Evolutionary conservation across 2,797 vertebrate species (phyloP).

Genomic region (Kryptolebias ocellatus): DNA sequence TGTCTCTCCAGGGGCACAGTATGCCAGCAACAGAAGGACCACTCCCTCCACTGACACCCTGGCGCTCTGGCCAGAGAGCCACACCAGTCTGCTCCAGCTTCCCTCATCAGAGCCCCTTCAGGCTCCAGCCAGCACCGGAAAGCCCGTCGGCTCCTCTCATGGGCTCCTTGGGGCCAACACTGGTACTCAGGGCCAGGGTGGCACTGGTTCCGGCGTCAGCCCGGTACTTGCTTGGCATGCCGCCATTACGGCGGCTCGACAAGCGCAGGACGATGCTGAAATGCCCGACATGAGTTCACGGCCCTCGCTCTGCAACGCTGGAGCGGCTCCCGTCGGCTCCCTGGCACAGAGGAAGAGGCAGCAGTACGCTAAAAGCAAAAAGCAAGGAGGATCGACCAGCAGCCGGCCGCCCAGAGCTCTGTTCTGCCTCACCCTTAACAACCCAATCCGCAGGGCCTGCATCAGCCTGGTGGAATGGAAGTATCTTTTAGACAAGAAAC

Average conservation of each 20-base stretch:
- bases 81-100: conserved; percentile 77
- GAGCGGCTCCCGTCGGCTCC: conserved; percentile 86
- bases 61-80: conserved; percentile 86
- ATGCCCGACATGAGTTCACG: conserved; percentile 84
- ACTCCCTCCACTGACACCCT: conserved; percentile 86
- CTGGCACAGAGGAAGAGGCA: conserved; percentile 97
- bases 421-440: conserved; percentile 98
- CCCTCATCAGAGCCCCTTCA: conserved; percentile 73
- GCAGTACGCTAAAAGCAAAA: conserved; percentile 99
- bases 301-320: conserved; percentile 62
- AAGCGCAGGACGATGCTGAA: conserved; percentile 84
- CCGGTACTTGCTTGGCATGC: conserved; percentile 92
- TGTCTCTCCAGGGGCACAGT: conserved; percentile 87
- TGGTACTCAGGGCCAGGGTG: conserved; percentile 44
- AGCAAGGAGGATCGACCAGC: conserved; percentile 93
- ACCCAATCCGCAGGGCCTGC: conserved; percentile 98
- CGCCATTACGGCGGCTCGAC: conserved; percentile 91
- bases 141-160: conserved; percentile 61
- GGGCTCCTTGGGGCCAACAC: conserved; percentile 66
- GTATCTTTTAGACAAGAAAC: conserved; percentile 88
- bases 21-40: conserved; percentile 92
- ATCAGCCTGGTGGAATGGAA: conserved; percentile 99
- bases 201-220: conserved; percentile 58
- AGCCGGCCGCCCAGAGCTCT: conserved; percentile 96
- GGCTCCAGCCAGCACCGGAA: conserved; percentile 68